These are phyloP conservation scores for Notiomystis cincta DNA, from an alignment of 2,113 vertebrate species.

Conservation along the genomic window DNA sequence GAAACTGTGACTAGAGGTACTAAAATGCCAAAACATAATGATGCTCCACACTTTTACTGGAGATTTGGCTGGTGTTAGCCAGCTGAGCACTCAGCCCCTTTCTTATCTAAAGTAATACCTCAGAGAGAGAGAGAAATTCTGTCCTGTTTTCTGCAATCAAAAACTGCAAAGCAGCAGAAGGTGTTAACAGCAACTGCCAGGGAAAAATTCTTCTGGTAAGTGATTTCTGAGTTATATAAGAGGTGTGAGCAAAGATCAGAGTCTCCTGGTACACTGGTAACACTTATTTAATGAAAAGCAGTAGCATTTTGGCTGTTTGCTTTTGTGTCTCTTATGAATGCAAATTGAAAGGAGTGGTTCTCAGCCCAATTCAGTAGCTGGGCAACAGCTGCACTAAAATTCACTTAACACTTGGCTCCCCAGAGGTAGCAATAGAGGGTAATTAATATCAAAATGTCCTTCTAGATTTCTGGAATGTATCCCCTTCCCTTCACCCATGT, in stretches of 20 bases:
- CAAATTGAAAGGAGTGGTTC: neutral
- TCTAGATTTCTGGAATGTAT: neutral
- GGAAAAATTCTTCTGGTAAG: neutral
- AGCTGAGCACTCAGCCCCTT: neutral
- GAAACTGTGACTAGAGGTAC: neutral
- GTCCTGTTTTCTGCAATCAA: neutral
- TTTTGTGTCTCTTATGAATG: neutral
- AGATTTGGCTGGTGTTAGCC: neutral
- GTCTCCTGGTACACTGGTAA: neutral
- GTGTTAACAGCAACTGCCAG: neutral
- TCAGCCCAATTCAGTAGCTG: neutral
- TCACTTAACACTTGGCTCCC: neutral
- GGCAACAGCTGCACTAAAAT: neutral
- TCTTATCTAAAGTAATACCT: neutral
- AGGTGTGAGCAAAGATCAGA: neutral
- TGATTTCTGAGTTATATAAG: neutral
- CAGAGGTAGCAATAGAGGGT: neutral
- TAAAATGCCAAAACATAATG: neutral
- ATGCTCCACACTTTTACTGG: neutral
- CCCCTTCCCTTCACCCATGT: neutral
- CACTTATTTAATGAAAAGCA: slow-evolving; percentile 6
- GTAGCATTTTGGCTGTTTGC: neutral
- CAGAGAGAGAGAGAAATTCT: neutral
- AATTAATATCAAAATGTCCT: neutral
- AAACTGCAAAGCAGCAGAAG: neutral